Base-by-base conservation (phyloP, 2,113 vertebrate genomes). In the Sebastes schlegelii region DNA sequence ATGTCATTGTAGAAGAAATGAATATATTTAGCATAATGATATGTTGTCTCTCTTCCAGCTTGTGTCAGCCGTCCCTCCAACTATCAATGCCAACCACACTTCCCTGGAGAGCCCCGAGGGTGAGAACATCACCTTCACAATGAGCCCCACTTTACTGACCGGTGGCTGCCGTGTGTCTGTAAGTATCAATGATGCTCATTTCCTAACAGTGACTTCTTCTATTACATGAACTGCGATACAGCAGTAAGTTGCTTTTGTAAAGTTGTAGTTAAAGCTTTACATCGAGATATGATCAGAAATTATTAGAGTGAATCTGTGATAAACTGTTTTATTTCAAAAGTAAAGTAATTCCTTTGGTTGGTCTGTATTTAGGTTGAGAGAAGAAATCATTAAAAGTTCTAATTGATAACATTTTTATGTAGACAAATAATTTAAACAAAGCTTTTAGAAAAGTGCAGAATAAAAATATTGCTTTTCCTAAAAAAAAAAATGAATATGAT, bases 41-140 rank as follows among this genome's bases (percentile, higher is more conserved):
- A 3, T 9, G 26, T n/a, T 51, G 4, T 4, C 60, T 83, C 11
- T 48, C 2, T 62, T 63, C 21, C 75, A 91, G 91, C 77, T 92
- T 1, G 42, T 87, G 46, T 72, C 79, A 6, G 72, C 45, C 34
- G 52, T 23, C 2, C 21, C 86, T 62, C 2, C 1, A 3, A 1
- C 0, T 0, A 57, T 92, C 82, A 57, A 16, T 10, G 89, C 91
- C 52, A 89, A 86, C 72, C 91, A 92, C 79, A 79, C 75, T 0
- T 88, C 91, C 1, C 0, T 1, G 4, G 83, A 78, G 12, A 71
- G 62, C 17, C 65, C 81, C 6, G 58, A 64, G 42, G 34, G 55
- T 1, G 82, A 90, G 63, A 78, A 42, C 23, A 26, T 92, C 40
- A 76, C 43, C 10, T 48, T 91, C 43, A 17, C 46, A 4, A 19